Evolutionary conservation across 2,113 vertebrate genomes (phyloP).

Genomic region (Natator depressus): DNA sequence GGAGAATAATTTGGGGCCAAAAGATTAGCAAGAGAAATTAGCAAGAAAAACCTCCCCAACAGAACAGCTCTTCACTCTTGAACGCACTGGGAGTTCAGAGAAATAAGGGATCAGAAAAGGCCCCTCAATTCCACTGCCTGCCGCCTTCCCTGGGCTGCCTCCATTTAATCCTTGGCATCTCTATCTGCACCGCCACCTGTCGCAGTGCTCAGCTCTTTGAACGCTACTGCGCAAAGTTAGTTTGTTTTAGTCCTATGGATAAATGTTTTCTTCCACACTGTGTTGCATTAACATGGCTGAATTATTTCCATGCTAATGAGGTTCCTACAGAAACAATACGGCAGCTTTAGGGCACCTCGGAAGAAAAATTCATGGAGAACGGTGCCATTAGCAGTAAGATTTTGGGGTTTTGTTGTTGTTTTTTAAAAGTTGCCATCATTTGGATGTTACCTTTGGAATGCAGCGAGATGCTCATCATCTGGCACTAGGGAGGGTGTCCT

Average conservation of each 20-base stretch:
- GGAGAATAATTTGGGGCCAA: neutral
- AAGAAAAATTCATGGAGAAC: neutral
- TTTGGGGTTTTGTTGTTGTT: neutral
- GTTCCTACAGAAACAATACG: neutral
- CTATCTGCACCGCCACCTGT: neutral
- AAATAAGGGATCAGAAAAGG: rapidly evolving
- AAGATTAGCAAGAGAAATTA: rapidly evolving
- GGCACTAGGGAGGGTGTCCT: neutral
- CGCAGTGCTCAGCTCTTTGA: neutral
- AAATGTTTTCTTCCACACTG: neutral
- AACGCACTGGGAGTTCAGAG: neutral
- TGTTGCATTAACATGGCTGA: rapidly evolving
- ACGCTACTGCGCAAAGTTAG: rapidly evolving
- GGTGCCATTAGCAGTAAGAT: neutral
- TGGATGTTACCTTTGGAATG: neutral
- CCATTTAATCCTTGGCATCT: rapidly evolving
- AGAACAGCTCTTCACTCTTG: rapidly evolving
- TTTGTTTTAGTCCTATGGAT: neutral
- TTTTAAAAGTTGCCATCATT: neutral
- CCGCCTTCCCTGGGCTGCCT: neutral
- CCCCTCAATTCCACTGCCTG: neutral
- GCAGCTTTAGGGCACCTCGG: neutral
- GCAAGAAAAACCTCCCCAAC: neutral
- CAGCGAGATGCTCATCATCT: neutral
- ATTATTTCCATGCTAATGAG: neutral